Conservation (phyloP, 2,797 vertebrate genomes). For the Epinephelus malabaricus region DNA sequence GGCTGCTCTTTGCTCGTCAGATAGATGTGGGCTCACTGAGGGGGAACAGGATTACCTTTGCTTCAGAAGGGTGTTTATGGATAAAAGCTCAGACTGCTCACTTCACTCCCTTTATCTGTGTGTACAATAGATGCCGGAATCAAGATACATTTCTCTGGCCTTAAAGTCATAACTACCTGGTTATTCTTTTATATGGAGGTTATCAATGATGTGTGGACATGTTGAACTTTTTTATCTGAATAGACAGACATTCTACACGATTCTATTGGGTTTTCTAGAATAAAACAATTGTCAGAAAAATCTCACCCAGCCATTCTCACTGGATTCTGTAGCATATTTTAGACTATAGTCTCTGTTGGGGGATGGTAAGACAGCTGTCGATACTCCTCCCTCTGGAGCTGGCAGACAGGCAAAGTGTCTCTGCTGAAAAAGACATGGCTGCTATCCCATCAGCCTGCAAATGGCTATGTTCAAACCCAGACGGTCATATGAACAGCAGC, state of each 20-base stretch:
- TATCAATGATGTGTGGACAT: not conserved
- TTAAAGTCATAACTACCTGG: not conserved
- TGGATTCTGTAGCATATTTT: conserved; percentile 21
- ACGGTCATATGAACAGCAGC: conserved; percentile 12
- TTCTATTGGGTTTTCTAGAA: conserved; percentile 5
- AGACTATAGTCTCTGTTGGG: conserved; percentile 23
- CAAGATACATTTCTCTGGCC: not conserved
- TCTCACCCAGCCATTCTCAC: not conserved
- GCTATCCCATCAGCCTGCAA: conserved; percentile 33
- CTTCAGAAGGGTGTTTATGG: conserved; percentile 57
- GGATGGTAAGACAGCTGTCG: conserved; percentile 58
- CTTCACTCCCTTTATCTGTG: conserved; percentile 31
- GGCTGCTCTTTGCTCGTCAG: conserved; percentile 56
- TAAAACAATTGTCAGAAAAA: not conserved
- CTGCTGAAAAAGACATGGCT: conserved; percentile 47
- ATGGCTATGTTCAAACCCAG: conserved; percentile 2
- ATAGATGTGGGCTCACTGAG: conserved; percentile 60
- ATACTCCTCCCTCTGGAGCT: conserved; percentile 47
- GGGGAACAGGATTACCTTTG: conserved; percentile 60
- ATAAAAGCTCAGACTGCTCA: conserved; percentile 43
- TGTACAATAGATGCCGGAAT: conserved; percentile 9
- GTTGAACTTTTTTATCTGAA: conserved; percentile 3
- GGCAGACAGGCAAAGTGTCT: conserved; percentile 37
- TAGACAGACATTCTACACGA: not conserved
- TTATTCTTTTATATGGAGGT: not conserved